Percentiles rank a stretch among this genome's conserved stretches.
These are phyloP conservation scores for Actinernus sp. DNA, from an alignment of 92 coral and sea anemone species.

Conservation along the genomic window DNA sequence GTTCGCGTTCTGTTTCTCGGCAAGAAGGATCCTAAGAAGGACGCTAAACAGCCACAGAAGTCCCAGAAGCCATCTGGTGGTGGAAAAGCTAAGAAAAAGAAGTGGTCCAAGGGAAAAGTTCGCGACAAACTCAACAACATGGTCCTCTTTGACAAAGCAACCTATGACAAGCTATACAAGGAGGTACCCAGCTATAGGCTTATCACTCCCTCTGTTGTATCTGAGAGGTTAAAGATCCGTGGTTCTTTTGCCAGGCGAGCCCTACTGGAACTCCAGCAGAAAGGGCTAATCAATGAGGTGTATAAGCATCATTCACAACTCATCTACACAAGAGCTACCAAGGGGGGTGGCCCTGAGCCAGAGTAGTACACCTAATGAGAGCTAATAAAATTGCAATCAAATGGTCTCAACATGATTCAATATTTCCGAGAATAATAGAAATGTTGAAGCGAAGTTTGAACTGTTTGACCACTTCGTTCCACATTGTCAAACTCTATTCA, in stretches of 20 bases:
- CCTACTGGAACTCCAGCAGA: conserved; percentile 81
- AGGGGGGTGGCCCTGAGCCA: conserved; percentile 69
- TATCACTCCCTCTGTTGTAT: conserved; percentile 98
- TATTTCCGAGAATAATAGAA: too few relatives aligned
- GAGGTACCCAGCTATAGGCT: conserved; percentile 99
- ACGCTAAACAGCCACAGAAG: conserved; percentile 77
- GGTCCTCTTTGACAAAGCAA: conserved; percentile 96
- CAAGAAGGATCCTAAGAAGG: conserved; percentile 90
- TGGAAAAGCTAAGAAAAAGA: conserved; percentile 97
- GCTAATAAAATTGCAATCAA: conserved; percentile 12
- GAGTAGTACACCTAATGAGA: conserved; percentile 32
- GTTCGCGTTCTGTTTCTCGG: too few relatives aligned
- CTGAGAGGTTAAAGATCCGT: conserved; percentile 98
- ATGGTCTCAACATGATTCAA: too few relatives aligned
- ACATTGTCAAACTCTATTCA: too few relatives aligned
- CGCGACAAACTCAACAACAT: conserved; percentile 98
- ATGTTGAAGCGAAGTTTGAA: too few relatives aligned
- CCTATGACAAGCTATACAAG: conserved; percentile 97
- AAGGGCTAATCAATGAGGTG: conserved; percentile 91
- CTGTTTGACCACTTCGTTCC: too few relatives aligned
- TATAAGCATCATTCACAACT: conserved; percentile 91
- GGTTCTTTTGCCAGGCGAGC: conserved; percentile 99
- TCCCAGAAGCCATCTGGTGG: conserved; percentile 91
- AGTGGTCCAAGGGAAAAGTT: conserved; percentile 99
- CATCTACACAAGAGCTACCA: conserved; percentile 98